phyloP scores from a whole-genome alignment of 2,113 vertebrate genomes.

The Aplodontia rufa region DNA sequence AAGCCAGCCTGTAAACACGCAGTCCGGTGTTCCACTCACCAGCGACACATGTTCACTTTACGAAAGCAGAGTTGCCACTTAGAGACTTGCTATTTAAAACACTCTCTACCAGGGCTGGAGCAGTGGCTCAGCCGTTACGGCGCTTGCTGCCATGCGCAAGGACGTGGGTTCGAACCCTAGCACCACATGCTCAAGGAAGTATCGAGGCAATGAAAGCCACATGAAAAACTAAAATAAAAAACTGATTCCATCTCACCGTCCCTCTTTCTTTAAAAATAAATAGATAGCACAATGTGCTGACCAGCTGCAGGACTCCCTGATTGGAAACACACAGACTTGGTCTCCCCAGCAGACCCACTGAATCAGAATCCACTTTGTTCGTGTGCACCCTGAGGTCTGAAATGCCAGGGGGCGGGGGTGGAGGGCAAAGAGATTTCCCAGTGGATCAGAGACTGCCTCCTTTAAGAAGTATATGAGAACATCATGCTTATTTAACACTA shows the following conservation, averaged over 20 bases:
- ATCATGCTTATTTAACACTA: not conserved
- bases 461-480: not conserved
- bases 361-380: not conserved
- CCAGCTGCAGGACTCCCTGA: too few relatives aligned
- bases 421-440: not conserved
- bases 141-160: too few relatives aligned
- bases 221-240: too few relatives aligned
- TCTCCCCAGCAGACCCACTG: not conserved
- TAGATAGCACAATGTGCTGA: not conserved
- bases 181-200: too few relatives aligned
- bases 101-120: too few relatives aligned
- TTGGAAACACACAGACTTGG: not conserved
- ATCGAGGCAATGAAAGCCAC: too few relatives aligned
- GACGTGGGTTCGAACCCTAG: too few relatives aligned
- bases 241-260: too few relatives aligned
- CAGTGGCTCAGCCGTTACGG: too few relatives aligned
- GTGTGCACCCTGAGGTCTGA: accelerated
- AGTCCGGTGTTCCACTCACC: not conserved
- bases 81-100: not conserved
- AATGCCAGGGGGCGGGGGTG: not conserved
- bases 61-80: not conserved
- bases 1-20: not conserved
- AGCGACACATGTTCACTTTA: not conserved
- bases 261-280: too few relatives aligned
- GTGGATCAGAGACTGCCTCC: not conserved